Percentiles rank a stretch among this genome's conserved stretches.
Conservation (phyloP, 1,140 invertebrate genomes). For the Pectinophora gossypiella region DNA sequence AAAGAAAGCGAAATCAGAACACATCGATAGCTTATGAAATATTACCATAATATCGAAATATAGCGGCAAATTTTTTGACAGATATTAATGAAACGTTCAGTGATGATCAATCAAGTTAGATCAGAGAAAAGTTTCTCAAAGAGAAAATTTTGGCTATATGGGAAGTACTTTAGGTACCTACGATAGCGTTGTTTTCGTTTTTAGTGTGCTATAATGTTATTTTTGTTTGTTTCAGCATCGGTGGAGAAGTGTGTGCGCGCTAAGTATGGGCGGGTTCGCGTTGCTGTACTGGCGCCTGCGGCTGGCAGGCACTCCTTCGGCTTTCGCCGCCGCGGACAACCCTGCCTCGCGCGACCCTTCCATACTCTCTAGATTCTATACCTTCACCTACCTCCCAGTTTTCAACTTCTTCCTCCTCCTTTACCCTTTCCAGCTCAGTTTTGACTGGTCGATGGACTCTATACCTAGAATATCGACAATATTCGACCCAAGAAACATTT, state of each 20-base stretch:
- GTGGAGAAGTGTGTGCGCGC: conserved; percentile 78
- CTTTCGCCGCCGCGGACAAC: conserved; percentile 93
- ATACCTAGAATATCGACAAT: conserved; percentile 86
- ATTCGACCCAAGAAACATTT: conserved; percentile 85
- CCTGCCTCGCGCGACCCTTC: conserved; percentile 88
- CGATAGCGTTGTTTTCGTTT: too few relatives aligned
- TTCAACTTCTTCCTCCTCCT: conserved; percentile 90
- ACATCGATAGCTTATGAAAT: conserved; percentile 14
- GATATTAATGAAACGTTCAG: conserved; percentile 57
- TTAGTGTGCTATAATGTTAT: too few relatives aligned
- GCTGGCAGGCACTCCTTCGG: conserved; percentile 80
- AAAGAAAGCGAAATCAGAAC: not conserved
- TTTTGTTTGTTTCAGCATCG: conserved; percentile 78
- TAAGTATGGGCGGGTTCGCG: conserved; percentile 76
- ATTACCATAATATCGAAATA: conserved; percentile 29
- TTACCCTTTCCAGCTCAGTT: conserved; percentile 89
- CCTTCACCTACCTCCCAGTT: conserved; percentile 91
- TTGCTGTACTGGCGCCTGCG: conserved; percentile 79
- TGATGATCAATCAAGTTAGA: conserved; percentile 48
- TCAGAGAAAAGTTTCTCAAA: not conserved
- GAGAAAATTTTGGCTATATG: too few relatives aligned
- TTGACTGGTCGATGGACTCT: conserved; percentile 97
- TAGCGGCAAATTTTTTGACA: conserved; percentile 43
- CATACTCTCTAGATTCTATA: conserved; percentile 83
- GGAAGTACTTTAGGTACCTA: too few relatives aligned